Evolutionary conservation across 2,888 invertebrate genomes (phyloP).

Genomic region (Apamea anceps): DNA sequence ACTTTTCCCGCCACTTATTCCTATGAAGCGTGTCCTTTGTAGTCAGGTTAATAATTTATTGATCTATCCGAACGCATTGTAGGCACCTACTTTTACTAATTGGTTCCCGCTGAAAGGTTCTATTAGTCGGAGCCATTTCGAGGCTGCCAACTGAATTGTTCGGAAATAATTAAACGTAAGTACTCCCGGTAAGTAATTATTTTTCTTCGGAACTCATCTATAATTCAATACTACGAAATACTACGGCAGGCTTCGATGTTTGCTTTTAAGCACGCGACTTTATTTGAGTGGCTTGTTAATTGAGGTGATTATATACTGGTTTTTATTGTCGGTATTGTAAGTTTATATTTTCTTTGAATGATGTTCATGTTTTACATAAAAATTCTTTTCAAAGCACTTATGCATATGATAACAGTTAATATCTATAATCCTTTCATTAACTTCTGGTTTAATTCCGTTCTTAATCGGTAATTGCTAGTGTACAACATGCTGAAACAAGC

Average conservation of each 20-base stretch:
- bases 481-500: neutral
- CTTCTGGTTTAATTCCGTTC: neutral
- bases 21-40: slow-evolving; percentile 70
- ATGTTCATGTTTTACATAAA: neutral
- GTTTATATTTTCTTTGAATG: neutral
- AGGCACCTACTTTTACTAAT: slow-evolving; percentile 80
- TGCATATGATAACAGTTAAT: neutral
- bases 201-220: slow-evolving; percentile 75
- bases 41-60: slow-evolving; percentile 76
- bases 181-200: slow-evolving; percentile 75
- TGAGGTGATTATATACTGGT: slow-evolving; percentile 9
- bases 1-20: slow-evolving; percentile 59
- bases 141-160: slow-evolving; percentile 72
- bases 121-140: slow-evolving; percentile 73
- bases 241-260: slow-evolving; percentile 60
- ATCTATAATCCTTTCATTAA: neutral
- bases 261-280: slow-evolving; percentile 66
- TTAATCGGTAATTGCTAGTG: neutral
- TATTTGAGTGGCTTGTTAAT: slow-evolving; percentile 56
- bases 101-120: slow-evolving; percentile 79
- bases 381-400: neutral
- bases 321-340: neutral
- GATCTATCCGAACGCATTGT: slow-evolving; percentile 73
- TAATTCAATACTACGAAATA: slow-evolving; percentile 69
- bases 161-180: slow-evolving; percentile 79